Evolutionary conservation across 2,888 invertebrate species (phyloP).

Genomic region (Blomia tropicalis): DNA sequence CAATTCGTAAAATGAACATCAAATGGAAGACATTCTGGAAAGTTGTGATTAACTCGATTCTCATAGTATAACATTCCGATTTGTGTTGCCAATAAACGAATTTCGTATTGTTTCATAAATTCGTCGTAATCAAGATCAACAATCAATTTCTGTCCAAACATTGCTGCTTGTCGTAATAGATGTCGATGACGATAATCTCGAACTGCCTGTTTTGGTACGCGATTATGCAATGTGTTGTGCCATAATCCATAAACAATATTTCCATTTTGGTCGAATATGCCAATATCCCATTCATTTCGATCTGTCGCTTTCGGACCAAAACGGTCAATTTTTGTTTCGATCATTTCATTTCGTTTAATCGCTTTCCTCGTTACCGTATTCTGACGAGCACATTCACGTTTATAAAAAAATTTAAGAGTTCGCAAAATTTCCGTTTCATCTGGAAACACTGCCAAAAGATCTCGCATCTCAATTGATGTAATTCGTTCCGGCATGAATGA

Average conservation of each 20-base stretch:
- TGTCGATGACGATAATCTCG: slow-evolving; percentile 31
- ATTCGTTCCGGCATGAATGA: neutral
- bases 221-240: slow-evolving; percentile 14
- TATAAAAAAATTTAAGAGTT: neutral
- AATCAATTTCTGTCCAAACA: slow-evolving; percentile 56
- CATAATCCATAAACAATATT: slow-evolving; percentile 19
- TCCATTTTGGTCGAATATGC: slow-evolving; percentile 1
- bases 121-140: slow-evolving; percentile 66
- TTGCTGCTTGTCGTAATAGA: slow-evolving; percentile 39
- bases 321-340: neutral
- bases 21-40: slow-evolving; percentile 48
- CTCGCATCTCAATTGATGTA: neutral
- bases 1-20: slow-evolving; percentile 47
- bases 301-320: neutral
- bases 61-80: slow-evolving; percentile 31
- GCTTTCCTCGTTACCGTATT: neutral
- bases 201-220: neutral
- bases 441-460: neutral
- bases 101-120: slow-evolving; percentile 57
- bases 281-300: neutral
- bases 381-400: slow-evolving; percentile 4
- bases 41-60: slow-evolving; percentile 42
- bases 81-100: slow-evolving; percentile 59
- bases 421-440: neutral
- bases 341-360: neutral